Base-by-base conservation (phyloP, 2,113 vertebrate genomes). In the Poecile atricapillus region DNA sequence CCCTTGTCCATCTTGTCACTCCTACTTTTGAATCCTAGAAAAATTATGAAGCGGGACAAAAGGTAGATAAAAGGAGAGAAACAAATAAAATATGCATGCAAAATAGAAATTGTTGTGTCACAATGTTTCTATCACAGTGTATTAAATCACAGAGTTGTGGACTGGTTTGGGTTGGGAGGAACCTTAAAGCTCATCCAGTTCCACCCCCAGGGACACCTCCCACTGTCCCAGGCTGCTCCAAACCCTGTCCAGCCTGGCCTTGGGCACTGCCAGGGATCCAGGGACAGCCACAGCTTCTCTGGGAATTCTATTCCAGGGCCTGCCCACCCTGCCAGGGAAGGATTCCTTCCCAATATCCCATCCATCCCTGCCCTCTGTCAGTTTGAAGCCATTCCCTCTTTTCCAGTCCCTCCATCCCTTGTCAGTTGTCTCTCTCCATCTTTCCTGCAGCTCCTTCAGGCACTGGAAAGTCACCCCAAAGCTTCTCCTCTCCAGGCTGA, bases 41-140 rank as follows among this genome's bases (percentile, higher is more conserved):
- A 21, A 37, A 27, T 5, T 5, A 16, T 2, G 21, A 1, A 35
- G 11, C 4, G 2, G 35, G 41, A 25, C 7, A 24, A 55, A 27
- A 28, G 17, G 39, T 9, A 10, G 25, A 14, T 22, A 23, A 84
- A 68, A 64, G 2, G 6, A 13, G 15, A 53, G 55, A 62, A 87
- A 33, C 5, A 11, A 63, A 56, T 20, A 63, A 49, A 77, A 35
- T 13, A 37, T 0, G 1, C 21, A 16, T 23, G 10, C 2, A n/a
- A 82, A 85, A 27, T 6, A 49, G 22, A 22, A 1, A 2, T 2
- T 13, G 18, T 41, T n/a, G 6, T n/a, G 44, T 7, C 12, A 18
- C 11, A 37, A 41, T 35, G 13, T 1, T 43, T 43, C 43, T 43
- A 43, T 43, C 43, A 43, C 43, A 15, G 43, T 43, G 43, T 15